Evolutionary conservation across 1,140 invertebrate species (phyloP).

Genomic region (Sinella curviseta): DNA sequence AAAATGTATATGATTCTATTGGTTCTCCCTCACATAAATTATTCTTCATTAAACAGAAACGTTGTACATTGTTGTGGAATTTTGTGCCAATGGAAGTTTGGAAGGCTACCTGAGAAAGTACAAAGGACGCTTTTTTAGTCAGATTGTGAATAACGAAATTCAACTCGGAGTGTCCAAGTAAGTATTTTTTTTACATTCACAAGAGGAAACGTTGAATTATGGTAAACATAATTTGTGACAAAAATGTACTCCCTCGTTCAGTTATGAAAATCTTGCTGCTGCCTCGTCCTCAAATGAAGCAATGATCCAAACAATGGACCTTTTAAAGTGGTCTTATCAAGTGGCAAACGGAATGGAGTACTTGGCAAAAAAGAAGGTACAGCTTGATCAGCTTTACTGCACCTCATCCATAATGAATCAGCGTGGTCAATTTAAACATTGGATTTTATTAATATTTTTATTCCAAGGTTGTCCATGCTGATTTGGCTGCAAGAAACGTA

Average conservation of each 20-base stretch:
- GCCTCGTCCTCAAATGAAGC: neutral
- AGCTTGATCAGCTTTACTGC: neutral
- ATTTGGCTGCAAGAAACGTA: slow-evolving; percentile 38
- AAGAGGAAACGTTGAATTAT: neutral
- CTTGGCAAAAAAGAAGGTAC: slow-evolving; percentile 34
- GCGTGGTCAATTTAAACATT: neutral
- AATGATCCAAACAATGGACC: neutral
- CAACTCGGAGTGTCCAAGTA: neutral
- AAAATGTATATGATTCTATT: no score
- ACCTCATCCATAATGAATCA: no score
- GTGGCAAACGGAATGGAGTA: slow-evolving; percentile 32
- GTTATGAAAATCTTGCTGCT: neutral
- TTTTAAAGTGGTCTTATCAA: slow-evolving; percentile 30
- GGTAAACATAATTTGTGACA: neutral
- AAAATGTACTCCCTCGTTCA: neutral
- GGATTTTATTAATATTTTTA: neutral
- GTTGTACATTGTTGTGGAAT: slow-evolving; percentile 32
- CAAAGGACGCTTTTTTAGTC: neutral
- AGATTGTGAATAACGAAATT: slow-evolving; percentile 21
- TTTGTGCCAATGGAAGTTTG: slow-evolving; percentile 26
- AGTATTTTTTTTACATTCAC: neutral
- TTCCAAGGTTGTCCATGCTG: slow-evolving; percentile 33
- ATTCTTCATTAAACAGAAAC: slow-evolving; percentile 15
- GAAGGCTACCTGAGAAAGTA: slow-evolving; percentile 2
- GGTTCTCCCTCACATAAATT: neutral